Conservation (phyloP, 2,888 invertebrate species). For the Caenorhabditis sp. region DNA sequence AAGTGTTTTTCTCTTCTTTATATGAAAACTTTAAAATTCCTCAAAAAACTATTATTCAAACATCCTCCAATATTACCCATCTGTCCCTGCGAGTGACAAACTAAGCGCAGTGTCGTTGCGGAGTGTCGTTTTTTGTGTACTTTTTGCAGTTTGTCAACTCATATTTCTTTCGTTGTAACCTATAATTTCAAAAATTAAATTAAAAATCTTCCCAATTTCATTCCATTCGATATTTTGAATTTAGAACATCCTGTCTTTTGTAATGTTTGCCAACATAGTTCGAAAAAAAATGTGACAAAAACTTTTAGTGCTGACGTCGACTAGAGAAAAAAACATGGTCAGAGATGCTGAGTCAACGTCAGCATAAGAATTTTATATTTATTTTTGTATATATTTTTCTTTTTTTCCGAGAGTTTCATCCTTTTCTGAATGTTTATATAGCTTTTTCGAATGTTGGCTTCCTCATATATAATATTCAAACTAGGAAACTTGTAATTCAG, state of each 20-base stretch:
- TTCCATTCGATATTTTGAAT: not conserved
- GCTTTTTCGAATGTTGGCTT: not conserved
- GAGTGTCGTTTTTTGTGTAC: too few relatives aligned
- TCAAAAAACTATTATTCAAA: too few relatives aligned
- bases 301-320: conserved; percentile 46
- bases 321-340: conserved; percentile 24
- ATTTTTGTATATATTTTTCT: not conserved
- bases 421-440: not conserved
- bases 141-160: too few relatives aligned
- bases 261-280: not conserved
- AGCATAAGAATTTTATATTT: conserved; percentile 28
- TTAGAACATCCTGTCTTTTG: not conserved
- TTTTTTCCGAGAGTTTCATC: not conserved
- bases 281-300: not conserved
- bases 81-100: too few relatives aligned
- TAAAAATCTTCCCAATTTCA: not conserved
- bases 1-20: too few relatives aligned
- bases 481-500: not conserved
- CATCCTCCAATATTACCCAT: too few relatives aligned
- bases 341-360: conserved; percentile 29
- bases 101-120: too few relatives aligned
- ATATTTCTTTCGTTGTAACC: not conserved
- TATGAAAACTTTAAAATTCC: too few relatives aligned
- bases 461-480: too few relatives aligned
- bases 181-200: not conserved